Conservation (phyloP, 1,140 invertebrate genomes). For the Euborellia annulipes region DNA sequence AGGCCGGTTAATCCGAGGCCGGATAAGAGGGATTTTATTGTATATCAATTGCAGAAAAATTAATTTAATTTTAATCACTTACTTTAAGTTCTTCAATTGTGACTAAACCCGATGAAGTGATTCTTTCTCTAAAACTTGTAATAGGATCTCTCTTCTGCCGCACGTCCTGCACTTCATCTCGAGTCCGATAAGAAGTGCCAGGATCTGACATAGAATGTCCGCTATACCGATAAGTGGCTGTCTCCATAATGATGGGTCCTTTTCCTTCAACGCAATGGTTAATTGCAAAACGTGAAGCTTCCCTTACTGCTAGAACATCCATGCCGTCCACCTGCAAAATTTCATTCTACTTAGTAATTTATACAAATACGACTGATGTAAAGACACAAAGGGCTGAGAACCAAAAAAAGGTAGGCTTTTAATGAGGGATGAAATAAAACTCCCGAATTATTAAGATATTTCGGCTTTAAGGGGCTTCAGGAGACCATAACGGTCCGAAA, state of each 20-base stretch:
- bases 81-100: constrained; percentile 47
- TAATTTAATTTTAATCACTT: too few relatives aligned
- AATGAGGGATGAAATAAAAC: too few relatives aligned
- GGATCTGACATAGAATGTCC: constrained; percentile 43
- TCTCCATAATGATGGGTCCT: constrained; percentile 55
- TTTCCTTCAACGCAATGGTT: constrained; percentile 41
- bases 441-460: too few relatives aligned
- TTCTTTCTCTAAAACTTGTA: constrained; percentile 40
- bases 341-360: too few relatives aligned
- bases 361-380: too few relatives aligned
- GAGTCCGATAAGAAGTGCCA: constrained; percentile 34
- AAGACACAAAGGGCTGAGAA: too few relatives aligned
- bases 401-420: too few relatives aligned
- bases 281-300: constrained; percentile 42
- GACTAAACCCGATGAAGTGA: constrained; percentile 33
- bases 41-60: too few relatives aligned
- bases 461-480: too few relatives aligned
- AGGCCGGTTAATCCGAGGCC: neutral
- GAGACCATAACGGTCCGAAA: too few relatives aligned
- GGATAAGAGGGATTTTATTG: neutral
- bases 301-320: constrained; percentile 54
- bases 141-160: constrained; percentile 57
- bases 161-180: constrained; percentile 58
- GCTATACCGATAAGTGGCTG: constrained; percentile 44
- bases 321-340: constrained; percentile 59